Base-by-base conservation (phyloP, 1,140 invertebrate species). In the Bradynema listronoti region DNA sequence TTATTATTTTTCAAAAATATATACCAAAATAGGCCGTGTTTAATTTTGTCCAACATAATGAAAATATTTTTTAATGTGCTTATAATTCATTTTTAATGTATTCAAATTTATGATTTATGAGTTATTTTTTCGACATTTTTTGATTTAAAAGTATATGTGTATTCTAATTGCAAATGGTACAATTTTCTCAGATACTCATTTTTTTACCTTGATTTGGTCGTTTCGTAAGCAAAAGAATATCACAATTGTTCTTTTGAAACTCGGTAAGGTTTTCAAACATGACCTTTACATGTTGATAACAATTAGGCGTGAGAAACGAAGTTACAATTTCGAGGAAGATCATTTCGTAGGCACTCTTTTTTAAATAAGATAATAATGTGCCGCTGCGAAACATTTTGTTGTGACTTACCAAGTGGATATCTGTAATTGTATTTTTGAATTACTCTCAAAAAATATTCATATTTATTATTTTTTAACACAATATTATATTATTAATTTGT, bases 281-380 rank as follows among this genome's bases (percentile, higher is more conserved):
- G 33, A 59, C 64, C 19, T 70, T 46, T 9, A 69, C 69, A 27
- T 73, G 64, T 19, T 69, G 62, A n/a, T 72, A 56, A 25, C 67
- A 58, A 16, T 68, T 57, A n/a, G 43, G 42, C 11, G 43, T 41
- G 1, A 56, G 32, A 49, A 69, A 69, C 1, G 62, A 68, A 34
- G 41, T 32, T 30, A 72, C 57, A 24, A 72, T 51, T 52, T 69
- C 69, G 19, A 69, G 42, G 27, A 68, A 68, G 50, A 69, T 66
- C 45, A 72, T 19, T 11, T 64, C 22, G 52, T 59, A 68, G 6
- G 65, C 34, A 27, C 57, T 49, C 43, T 62, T 69, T 50, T 69
- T 36, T 19, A 69, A 49, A 43, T 69, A 69, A 33, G 68, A 64
- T 16, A 69, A 42, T 5, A 69, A 32, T 16, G 67, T 71, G 36